Percentiles rank a stretch among this genome's conserved stretches.
phyloP scores from a whole-genome alignment of 1,140 invertebrate species.

The Habropoda laboriosa region DNA sequence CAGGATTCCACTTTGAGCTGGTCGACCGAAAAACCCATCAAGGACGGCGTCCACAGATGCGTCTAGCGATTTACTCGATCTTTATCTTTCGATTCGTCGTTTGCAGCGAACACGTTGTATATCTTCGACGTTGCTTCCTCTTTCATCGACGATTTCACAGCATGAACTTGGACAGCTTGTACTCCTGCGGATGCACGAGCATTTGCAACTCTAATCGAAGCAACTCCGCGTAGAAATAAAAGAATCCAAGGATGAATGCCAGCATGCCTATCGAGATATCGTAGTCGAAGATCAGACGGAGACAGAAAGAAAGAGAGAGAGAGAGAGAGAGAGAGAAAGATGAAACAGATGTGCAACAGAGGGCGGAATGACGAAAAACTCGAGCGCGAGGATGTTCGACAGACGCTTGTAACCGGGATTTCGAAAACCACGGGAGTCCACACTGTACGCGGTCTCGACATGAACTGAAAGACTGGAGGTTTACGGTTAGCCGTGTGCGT shows the following conservation, averaged over 20 bases:
- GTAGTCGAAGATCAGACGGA: not conserved
- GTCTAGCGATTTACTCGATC: not conserved
- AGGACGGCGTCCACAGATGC: not conserved
- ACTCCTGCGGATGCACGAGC: slow-evolving; percentile 69
- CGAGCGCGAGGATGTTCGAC: not conserved
- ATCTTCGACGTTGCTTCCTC: not conserved
- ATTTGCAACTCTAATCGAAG: slow-evolving; percentile 75
- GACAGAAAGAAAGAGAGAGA: not conserved
- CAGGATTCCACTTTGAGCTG: not conserved
- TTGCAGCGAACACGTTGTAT: no score
- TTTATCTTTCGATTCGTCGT: no score
- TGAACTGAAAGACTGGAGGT: slow-evolving; percentile 65
- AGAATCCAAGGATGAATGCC: slow-evolving; percentile 72
- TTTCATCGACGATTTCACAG: slow-evolving; percentile 54
- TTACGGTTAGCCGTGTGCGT: slow-evolving; percentile 55
- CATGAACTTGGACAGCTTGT: slow-evolving; percentile 73
- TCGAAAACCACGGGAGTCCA: slow-evolving; percentile 56
- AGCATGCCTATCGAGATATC: slow-evolving; percentile 68
- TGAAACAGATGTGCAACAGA: no score
- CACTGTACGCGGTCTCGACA: slow-evolving; percentile 66
- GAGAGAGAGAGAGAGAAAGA: no score
- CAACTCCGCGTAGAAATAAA: slow-evolving; percentile 73
- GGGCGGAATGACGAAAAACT: not conserved
- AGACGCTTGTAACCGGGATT: slow-evolving; percentile 25
- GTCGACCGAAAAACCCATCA: not conserved